Conservation (phyloP, 2,797 vertebrate species). For the Brachyrhaphis roseni region DNA sequence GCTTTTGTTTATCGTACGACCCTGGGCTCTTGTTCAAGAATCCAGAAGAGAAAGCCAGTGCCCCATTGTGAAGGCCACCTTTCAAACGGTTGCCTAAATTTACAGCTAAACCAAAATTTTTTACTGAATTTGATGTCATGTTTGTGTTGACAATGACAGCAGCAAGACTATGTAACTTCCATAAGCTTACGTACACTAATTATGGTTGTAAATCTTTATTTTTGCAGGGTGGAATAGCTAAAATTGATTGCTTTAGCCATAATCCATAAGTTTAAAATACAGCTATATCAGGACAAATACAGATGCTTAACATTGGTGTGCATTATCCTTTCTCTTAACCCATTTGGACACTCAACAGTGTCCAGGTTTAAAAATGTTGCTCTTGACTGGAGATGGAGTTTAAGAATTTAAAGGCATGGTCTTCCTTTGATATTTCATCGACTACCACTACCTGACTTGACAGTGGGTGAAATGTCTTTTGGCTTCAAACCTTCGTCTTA, state of each 20-base stretch:
- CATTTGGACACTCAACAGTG: background rate
- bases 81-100: conserved; percentile 32
- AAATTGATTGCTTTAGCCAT: background rate
- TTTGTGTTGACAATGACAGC: conserved; percentile 44
- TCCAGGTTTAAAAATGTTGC: background rate
- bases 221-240: background rate
- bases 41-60: conserved; percentile 59
- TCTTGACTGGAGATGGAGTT: background rate
- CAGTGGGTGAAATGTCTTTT: background rate
- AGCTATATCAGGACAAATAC: background rate
- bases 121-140: conserved; percentile 33
- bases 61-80: conserved; percentile 42
- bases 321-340: background rate
- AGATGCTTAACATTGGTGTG: background rate
- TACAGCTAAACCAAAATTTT: conserved; percentile 45
- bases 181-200: background rate
- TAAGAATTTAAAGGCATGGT: background rate
- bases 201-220: background rate
- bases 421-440: background rate
- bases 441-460: background rate
- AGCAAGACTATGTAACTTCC: too few relatives aligned
- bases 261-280: background rate
- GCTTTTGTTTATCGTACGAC: conserved; percentile 78
- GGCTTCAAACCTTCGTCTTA: background rate
- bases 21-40: conserved; percentile 76